Base-by-base conservation (phyloP, 1,140 invertebrate genomes). In the Nomia melanderi region DNA sequence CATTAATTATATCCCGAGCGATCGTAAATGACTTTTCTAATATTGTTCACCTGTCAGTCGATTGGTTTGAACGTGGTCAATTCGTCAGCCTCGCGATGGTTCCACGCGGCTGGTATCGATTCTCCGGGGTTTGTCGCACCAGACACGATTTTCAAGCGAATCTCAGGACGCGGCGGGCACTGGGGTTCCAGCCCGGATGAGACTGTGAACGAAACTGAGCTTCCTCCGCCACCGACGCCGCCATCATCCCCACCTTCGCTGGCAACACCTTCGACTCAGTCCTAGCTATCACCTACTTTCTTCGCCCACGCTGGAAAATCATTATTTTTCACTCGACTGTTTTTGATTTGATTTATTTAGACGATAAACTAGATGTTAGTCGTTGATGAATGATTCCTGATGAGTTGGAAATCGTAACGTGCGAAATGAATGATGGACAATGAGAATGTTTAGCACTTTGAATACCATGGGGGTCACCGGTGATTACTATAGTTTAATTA, bases 151-250 rank as follows among this genome's bases (percentile, higher is more conserved):
- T 29, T 17, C 6, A 1, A 29, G 17, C 3, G 27, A 7, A 60
- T 29, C 39, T 62, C 25, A 17, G 41, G 25, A 5, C 44, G 23
- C 64, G 31, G 27, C 76, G 62, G 72, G 69, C 57, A 44, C 69
- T 44, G 56, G 25, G 50, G 72, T 75, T 79, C 77, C 56, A 79
- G 41, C 39, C 41, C 47, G 73, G 74, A 79, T 59, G 69, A 79
- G 50, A 39, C 65, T 77, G 53, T 36, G 54, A 79, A 50, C 57
- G 69, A 77, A 44, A 85, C 84, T 85, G 71, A 85, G 56, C 33
- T 27, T 57, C 57, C 60, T 60, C 67, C 23, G 64, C 71, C 20
- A 23, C 36, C 69, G 12, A 47, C 25, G 27, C 62, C 29, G 57
- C 69, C 69, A 59, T 39, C 53, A 70, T 59, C 75, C 76, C 82